phyloP scores from a whole-genome alignment of 2,113 vertebrate genomes.

The Albula glossodonta region DNA sequence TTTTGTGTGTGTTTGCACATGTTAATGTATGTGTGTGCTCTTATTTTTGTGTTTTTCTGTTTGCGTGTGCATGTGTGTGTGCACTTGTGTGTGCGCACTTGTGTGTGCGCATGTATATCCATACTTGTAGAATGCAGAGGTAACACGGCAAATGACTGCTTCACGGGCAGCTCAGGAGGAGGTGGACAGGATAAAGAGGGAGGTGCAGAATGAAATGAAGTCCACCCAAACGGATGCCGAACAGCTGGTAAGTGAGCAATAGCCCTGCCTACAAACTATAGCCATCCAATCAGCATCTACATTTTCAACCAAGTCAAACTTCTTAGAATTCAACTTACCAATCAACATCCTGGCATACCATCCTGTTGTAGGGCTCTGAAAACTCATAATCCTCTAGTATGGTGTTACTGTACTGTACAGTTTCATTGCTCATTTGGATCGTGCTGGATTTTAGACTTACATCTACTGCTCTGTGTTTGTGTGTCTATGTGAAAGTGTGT shows the following conservation, averaged over 20 bases:
- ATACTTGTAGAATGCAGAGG: slow-evolving; percentile 84
- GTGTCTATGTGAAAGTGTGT: not conserved
- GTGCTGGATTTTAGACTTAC: no score
- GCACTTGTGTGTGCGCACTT: slow-evolving; percentile 7
- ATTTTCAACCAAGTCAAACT: no score
- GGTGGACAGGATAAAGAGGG: slow-evolving; percentile 81
- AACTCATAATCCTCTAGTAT: no score
- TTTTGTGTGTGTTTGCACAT: no score
- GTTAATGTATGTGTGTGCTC: no score
- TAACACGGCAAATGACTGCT: slow-evolving; percentile 87
- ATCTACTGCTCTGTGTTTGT: not conserved
- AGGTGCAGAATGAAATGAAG: slow-evolving; percentile 86
- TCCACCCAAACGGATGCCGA: slow-evolving; percentile 77
- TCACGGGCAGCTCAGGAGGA: slow-evolving; percentile 85
- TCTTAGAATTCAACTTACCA: no score
- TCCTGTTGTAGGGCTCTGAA: no score
- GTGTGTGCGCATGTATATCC: slow-evolving; percentile 17
- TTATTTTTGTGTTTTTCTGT: not conserved
- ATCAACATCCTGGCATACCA: no score
- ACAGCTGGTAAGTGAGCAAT: slow-evolving; percentile 72
- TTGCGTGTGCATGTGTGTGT: not conserved
- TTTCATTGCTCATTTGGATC: no score
- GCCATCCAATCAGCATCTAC: not conserved
- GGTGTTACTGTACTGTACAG: no score
- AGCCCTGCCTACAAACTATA: not conserved